These are phyloP conservation scores for Coremacera marginata DNA, from an alignment of 2,888 invertebrate genomes.

Conservation along the genomic window DNA sequence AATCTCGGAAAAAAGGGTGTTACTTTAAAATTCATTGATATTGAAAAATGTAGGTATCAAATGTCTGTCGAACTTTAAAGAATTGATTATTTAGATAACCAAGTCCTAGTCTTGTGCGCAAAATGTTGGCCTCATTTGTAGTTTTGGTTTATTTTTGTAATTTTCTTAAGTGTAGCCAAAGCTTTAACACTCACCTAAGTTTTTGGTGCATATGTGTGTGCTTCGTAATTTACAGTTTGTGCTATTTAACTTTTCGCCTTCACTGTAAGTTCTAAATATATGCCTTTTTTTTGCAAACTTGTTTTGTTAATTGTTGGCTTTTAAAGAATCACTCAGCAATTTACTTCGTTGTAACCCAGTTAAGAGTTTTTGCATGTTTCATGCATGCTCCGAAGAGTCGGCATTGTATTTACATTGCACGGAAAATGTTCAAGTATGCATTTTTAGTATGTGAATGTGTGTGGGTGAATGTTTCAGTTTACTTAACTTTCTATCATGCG, in stretches of 20 bases:
- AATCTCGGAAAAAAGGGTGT: too few species aligned
- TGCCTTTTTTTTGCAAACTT: neutral
- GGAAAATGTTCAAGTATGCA: too few species aligned
- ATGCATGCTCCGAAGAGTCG: neutral
- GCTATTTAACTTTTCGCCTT: neutral
- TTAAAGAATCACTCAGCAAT: conserved; percentile 10
- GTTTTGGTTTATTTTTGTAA: too few species aligned
- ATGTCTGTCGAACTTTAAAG: too few species aligned
- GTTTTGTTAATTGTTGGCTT: neutral
- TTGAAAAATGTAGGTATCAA: too few species aligned
- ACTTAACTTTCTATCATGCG: neutral
- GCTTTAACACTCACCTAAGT: too few species aligned
- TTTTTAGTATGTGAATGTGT: neutral
- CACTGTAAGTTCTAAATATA: neutral
- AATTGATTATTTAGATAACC: too few species aligned
- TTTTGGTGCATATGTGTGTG: neutral
- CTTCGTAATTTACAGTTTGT: neutral
- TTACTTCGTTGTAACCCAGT: conserved; percentile 28
- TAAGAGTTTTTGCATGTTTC: neutral
- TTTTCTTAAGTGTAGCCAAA: too few species aligned
- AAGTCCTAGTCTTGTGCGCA: too few species aligned
- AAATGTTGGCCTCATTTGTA: too few species aligned
- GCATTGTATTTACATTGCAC: too few species aligned
- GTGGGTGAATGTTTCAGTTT: neutral
- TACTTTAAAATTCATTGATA: too few species aligned